These are phyloP conservation scores for Cinclus cinclus DNA, from an alignment of 2,113 vertebrate species.

Conservation along the genomic window DNA sequence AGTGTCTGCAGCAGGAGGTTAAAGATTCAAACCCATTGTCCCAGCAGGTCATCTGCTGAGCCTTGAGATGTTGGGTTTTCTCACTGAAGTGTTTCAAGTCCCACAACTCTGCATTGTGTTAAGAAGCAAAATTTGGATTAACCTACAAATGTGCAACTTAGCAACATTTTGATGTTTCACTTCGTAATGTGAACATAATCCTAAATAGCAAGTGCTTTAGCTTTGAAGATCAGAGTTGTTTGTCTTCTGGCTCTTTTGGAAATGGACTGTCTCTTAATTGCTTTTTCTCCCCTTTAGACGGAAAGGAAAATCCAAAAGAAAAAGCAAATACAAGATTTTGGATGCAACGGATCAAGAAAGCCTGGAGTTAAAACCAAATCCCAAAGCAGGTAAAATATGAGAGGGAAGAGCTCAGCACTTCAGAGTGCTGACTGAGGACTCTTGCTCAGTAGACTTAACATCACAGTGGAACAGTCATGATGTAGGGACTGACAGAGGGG, in stretches of 20 bases:
- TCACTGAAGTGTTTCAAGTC: background rate
- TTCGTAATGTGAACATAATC: background rate
- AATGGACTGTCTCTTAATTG: background rate
- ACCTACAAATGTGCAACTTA: background rate
- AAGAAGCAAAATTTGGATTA: background rate
- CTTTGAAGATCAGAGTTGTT: background rate
- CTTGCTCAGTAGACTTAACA: background rate
- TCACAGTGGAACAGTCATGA: background rate
- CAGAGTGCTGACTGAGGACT: background rate
- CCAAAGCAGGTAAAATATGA: constrained; percentile 81
- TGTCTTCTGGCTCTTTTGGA: background rate
- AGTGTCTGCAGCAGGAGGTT: background rate
- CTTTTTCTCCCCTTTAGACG: constrained; percentile 73
- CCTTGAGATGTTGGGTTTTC: background rate
- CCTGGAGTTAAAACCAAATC: constrained; percentile 85
- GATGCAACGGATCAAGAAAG: constrained; percentile 90
- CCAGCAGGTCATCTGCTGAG: background rate
- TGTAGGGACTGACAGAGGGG: background rate
- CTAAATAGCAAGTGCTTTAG: background rate
- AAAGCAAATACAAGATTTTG: constrained; percentile 95
- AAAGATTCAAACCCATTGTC: background rate
- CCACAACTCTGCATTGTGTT: background rate
- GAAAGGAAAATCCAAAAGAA: constrained; percentile 89
- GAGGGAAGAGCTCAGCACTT: background rate
- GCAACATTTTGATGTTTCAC: background rate